A percentile compares a stretch with the other conserved stretches of the same genome.
phyloP scores from a whole-genome alignment of 2,888 invertebrate species.

The Ichneumoninae sp. region DNA sequence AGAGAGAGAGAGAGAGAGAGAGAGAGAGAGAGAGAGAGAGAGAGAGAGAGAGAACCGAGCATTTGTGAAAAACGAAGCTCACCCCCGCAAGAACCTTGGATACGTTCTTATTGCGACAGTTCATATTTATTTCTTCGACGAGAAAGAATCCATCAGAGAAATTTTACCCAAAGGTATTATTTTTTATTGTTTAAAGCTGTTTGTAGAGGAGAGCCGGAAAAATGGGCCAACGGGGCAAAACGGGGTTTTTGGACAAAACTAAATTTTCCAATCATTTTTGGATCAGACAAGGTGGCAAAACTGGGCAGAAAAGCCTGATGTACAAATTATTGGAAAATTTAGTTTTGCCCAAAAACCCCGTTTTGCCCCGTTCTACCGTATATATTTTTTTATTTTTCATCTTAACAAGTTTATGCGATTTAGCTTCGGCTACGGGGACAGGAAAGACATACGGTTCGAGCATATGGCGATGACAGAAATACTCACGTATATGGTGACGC shows the following conservation, averaged over 20 bases:
- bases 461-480: conserved; percentile 62
- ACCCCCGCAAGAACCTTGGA: conserved; percentile 23
- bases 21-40: no score
- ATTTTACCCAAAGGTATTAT: conserved; percentile 8
- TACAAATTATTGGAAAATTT: no score
- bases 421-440: conserved; percentile 4
- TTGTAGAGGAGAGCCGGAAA: background rate
- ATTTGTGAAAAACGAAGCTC: conserved; percentile 9
- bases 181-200: background rate
- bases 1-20: background rate
- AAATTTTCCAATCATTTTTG: no score
- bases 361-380: no score
- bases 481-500: conserved; percentile 62
- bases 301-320: no score
- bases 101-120: background rate
- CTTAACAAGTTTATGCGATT: background rate
- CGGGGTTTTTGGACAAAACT: no score
- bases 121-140: background rate
- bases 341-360: no score
- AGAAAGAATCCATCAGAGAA: background rate
- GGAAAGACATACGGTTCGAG: conserved; percentile 25
- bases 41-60: background rate
- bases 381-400: background rate
- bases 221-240: no score
- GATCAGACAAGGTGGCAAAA: no score